Conservation (phyloP, 2,113 vertebrate species). For the Seriola aureovittata region DNA sequence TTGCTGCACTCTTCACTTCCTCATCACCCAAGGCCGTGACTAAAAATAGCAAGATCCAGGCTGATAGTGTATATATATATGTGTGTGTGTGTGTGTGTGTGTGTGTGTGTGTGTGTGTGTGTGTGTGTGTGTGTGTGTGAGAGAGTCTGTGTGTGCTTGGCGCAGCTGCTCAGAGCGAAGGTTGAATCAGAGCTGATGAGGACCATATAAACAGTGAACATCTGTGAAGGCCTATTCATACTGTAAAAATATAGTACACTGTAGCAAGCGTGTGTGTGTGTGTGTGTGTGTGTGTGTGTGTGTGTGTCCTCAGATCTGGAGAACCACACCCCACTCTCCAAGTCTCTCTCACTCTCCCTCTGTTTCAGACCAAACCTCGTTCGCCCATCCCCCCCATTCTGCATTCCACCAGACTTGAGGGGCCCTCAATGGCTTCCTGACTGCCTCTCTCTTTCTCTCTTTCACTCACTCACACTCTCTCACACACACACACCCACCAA, state of each 20-base stretch:
- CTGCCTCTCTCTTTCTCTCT: conserved; percentile 42
- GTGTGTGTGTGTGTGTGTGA: background rate
- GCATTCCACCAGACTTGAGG: conserved; percentile 75
- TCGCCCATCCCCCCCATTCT: conserved; percentile 59
- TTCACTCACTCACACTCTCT: background rate
- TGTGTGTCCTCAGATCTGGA: conserved; percentile 21
- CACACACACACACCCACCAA: background rate
- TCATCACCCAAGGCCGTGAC: conserved; percentile 38
- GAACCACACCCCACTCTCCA: conserved; percentile 53
- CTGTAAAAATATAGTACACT: conserved; percentile 65
- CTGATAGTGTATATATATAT: conserved; percentile 25
- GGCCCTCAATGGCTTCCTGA: conserved; percentile 77
- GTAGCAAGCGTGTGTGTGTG: conserved; percentile 4
- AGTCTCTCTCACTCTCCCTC: conserved; percentile 41
- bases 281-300: conserved; percentile 28
- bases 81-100: background rate
- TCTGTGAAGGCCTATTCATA: conserved; percentile 77
- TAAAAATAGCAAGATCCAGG: conserved; percentile 71
- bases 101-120: background rate
- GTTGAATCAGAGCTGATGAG: conserved; percentile 70
- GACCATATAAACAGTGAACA: conserved; percentile 73
- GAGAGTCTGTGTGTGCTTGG: background rate
- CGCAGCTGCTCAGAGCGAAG: conserved; percentile 57
- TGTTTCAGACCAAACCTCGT: conserved; percentile 37
- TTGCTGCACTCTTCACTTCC: conserved; percentile 56